Evolutionary conservation across 2,113 vertebrate genomes (phyloP).

Genomic region (Oncorhynchus gorbuscha): DNA sequence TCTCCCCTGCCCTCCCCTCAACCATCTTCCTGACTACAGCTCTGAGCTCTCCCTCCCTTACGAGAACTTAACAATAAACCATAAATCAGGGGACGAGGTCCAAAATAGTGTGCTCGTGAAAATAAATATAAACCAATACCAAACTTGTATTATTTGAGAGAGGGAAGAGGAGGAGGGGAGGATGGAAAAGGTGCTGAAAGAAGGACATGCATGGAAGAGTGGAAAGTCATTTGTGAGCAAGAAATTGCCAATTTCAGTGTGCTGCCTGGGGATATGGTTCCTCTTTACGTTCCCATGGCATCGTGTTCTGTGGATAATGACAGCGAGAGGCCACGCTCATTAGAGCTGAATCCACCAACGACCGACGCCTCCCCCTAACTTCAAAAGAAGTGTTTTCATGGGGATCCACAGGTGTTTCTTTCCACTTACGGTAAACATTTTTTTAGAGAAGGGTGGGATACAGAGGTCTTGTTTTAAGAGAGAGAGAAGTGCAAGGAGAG

Average conservation of each 20-base stretch:
- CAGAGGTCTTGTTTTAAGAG: slow-evolving; percentile 14
- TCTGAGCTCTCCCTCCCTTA: slow-evolving; percentile 1
- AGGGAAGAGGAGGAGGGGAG: slow-evolving; percentile 17
- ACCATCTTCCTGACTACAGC: slow-evolving; percentile 14
- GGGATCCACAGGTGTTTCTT: background rate
- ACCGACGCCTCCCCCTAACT: background rate
- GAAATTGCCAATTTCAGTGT: slow-evolving; percentile 58
- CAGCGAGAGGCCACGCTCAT: slow-evolving; percentile 26
- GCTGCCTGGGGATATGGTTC: slow-evolving; percentile 32
- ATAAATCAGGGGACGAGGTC: slow-evolving; percentile 3
- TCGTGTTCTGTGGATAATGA: slow-evolving; percentile 18
- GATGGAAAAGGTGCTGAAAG: background rate
- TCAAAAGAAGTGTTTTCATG: slow-evolving; percentile 3
- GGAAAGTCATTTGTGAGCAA: slow-evolving; percentile 55
- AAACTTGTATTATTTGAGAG: slow-evolving; percentile 35
- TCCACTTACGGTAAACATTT: background rate
- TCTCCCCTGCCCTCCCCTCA: background rate
- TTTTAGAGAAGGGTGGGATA: background rate
- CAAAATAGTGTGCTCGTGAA: slow-evolving; percentile 32
- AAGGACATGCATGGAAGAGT: slow-evolving; percentile 16
- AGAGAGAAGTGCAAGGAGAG: slow-evolving; percentile 18
- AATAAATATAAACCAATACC: slow-evolving; percentile 48
- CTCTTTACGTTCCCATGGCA: slow-evolving; percentile 14
- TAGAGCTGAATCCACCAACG: slow-evolving; percentile 19
- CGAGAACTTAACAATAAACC: slow-evolving; percentile 31